Evolutionary conservation across 2,888 invertebrate genomes (phyloP), one percentile per base, ranked within the genome.

Genomic region (Choristoneura rosaceana): DNA sequence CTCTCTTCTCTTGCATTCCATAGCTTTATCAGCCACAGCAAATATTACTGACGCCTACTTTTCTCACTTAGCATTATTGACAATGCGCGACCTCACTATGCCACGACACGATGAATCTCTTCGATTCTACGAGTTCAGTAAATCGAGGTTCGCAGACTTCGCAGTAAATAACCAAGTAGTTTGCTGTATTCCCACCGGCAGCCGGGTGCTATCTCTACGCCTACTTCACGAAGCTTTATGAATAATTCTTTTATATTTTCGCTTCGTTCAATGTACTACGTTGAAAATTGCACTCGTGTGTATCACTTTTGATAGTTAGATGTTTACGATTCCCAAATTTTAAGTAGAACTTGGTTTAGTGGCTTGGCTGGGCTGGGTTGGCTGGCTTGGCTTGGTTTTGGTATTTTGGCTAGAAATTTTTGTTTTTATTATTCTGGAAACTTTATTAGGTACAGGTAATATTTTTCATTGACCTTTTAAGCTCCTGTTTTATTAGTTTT

Each of bases 221-320:
- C 80, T 82, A 81, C 82, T 84, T 83, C 78, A 76, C 78, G 76
- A 76, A 81, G 80, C 80, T 85, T 81, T 84, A 87, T 88, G 86
- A 89, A 88, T 87, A 87, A 87, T 85, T 86, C 84, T 80, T 85
- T 81, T 84, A 83, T 81, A 78, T 78, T 75, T 75, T 73, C 74
- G 75, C 78, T 77, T 78, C 83, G 80, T 84, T 82, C 77, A 75
- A 76, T 76, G 77, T 77, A 79, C 80, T 81, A 79, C 77, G 73
- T 80, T 83, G 78, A 81, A 82, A 82, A 78, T 81, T 86, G 81
- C 78, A 81, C 80, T 78, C 73, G 70, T 38, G 17, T 50, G 52
- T 64, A 71, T 67, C 61, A 63, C 67, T 70, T 67, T 70, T 74
- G 25, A 25, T 25, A 38, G 74, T 74, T 76, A 73, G 73, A 55